Base-by-base conservation (phyloP, 2,797 vertebrate genomes). In the Myotis myotis region DNA sequence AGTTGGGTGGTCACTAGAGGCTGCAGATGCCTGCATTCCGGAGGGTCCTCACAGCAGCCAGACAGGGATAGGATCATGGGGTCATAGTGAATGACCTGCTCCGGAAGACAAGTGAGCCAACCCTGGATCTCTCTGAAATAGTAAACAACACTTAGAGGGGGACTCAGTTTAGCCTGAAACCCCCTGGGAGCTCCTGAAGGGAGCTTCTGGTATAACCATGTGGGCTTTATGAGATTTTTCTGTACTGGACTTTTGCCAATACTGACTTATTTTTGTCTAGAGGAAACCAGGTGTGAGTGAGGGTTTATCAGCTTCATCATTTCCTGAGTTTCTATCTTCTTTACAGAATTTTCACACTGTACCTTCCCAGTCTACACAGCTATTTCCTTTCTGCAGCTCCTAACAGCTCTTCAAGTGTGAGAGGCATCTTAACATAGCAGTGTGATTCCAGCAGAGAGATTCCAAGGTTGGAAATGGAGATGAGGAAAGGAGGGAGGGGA, bases 371-470 rank as follows among this genome's bases (percentile, higher is more conserved):
- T 81, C 75, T 94, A 83, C 92, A 93, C 55, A 94, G 92, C 85
- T 87, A 84, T 79, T 93, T 87, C 70, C 64, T 94, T 80, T 90
- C 47, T 57, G 2, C 47, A 49, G 47, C 72, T 92, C 82, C 74
- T 8, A 91, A 82, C 71, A 96, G 33, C 78, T 97, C 95, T 94
- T 76, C 84, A 90, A 2, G 51, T 86, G 79, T 96, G 66, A 95
- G 7, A 92, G 89, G 74, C 87, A 95, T 93, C 19, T 95, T 91
- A 94, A 71, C 64, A n/a, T n/a, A n/a, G n/a, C n/a, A n/a, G n/a
- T n/a, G n/a, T n/a, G n/a, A n/a, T n/a, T n/a, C n/a, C n/a, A n/a
- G n/a, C n/a, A n/a, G 78, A 93, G 68, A 96, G 79, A 95, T 94
- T 94, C 93, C 92, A 93, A 83, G 74, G 55, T 87, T 93, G 86